Conservation (phyloP, 2,113 vertebrate species). For the Hipposideros armiger region DNA sequence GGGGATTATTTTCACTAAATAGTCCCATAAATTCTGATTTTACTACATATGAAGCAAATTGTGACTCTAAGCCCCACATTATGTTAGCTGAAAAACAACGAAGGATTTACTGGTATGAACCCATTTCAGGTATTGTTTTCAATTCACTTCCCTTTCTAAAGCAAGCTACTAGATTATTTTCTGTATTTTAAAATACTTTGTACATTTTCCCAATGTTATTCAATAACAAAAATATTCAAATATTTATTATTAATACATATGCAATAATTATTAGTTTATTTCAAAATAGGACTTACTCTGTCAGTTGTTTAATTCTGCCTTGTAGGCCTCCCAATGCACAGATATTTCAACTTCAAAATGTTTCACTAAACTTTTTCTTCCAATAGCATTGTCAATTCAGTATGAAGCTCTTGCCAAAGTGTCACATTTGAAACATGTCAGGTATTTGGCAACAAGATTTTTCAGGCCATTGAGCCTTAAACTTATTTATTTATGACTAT, state of each 20-base stretch:
- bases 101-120: background rate
- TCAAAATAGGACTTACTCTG: background rate
- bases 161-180: background rate
- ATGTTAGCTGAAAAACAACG: background rate
- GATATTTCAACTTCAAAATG: background rate
- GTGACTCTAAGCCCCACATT: background rate
- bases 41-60: background rate
- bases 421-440: background rate
- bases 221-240: background rate
- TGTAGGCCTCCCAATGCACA: background rate
- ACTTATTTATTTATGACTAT: background rate
- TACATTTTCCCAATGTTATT: background rate
- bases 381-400: background rate
- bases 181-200: conserved; percentile 12
- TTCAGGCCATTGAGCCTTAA: background rate
- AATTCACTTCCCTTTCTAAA: background rate
- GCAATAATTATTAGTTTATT: background rate
- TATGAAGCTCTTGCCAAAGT: background rate
- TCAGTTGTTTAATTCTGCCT: background rate
- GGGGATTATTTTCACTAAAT: background rate
- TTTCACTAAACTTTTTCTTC: conserved; percentile 17
- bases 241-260: background rate
- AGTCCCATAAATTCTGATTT: background rate
- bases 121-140: conserved; percentile 11
- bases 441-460: background rate